A percentile compares a stretch with the other conserved stretches of the same genome.
Evolutionary conservation across 2,113 vertebrate species (phyloP).

Genomic region (Propithecus coquereli): DNA sequence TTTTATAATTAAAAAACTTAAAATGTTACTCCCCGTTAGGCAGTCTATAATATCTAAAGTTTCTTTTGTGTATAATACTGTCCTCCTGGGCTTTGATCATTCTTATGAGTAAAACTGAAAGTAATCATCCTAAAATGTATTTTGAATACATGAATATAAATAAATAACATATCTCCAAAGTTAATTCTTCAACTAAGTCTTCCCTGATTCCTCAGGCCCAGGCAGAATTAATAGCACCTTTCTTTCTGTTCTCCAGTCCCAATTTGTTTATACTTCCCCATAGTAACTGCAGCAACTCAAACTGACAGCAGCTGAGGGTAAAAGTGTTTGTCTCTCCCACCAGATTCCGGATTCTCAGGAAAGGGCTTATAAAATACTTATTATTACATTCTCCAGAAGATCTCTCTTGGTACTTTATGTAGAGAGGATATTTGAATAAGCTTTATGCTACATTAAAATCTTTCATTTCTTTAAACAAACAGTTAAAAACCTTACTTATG

Average conservation of each 20-base stretch:
- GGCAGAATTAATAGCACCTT: background rate
- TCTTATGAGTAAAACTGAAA: background rate
- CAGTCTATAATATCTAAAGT: background rate
- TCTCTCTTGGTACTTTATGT: fast-evolving
- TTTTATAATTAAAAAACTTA: background rate
- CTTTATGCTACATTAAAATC: background rate
- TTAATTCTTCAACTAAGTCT: background rate
- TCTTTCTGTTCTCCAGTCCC: background rate
- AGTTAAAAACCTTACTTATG: background rate
- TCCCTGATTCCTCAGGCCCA: background rate
- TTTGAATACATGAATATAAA: background rate
- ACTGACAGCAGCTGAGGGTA: too few relatives aligned
- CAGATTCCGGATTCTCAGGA: background rate
- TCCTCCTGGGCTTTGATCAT: background rate
- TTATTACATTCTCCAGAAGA: background rate
- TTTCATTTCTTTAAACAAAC: background rate
- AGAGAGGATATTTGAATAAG: background rate
- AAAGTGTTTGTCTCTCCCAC: background rate
- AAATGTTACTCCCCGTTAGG: background rate
- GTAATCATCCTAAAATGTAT: too few relatives aligned
- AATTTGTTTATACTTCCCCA: background rate
- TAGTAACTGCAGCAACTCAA: background rate
- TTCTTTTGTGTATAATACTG: background rate
- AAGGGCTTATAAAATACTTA: background rate
- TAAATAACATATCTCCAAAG: background rate